Conservation (phyloP, 2,888 invertebrate species). For the Euproctis similis region DNA sequence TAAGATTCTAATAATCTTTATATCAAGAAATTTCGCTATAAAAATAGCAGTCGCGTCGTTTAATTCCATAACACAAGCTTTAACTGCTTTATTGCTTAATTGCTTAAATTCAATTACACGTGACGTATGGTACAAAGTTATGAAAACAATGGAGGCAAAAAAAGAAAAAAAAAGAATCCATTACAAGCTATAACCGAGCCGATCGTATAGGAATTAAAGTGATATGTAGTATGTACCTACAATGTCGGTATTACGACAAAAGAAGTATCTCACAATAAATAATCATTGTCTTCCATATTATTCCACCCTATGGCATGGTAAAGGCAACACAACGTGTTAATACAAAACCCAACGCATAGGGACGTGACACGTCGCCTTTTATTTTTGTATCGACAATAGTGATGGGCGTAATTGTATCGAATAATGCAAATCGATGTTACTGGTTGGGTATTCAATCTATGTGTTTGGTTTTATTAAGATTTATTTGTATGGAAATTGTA, state of each 20-base stretch:
- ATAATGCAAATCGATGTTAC: slow-evolving; percentile 23
- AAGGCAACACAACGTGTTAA: slow-evolving; percentile 57
- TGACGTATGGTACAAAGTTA: neutral
- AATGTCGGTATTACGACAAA: slow-evolving; percentile 50
- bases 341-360: slow-evolving; percentile 32
- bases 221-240: slow-evolving; percentile 41
- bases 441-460: too few species aligned
- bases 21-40: too few species aligned
- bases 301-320: slow-evolving; percentile 53
- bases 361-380: slow-evolving; percentile 33
- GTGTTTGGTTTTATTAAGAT: too few species aligned
- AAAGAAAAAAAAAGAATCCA: slow-evolving; percentile 16
- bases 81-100: too few species aligned
- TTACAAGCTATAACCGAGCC: slow-evolving; percentile 22
- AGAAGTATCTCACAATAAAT: slow-evolving; percentile 46
- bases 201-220: slow-evolving; percentile 34
- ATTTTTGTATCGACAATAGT: slow-evolving; percentile 21
- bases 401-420: slow-evolving; percentile 22
- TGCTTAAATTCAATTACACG: too few species aligned
- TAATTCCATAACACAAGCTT: too few species aligned
- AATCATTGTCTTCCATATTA: slow-evolving; percentile 55
- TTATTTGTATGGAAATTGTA: too few species aligned
- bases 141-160: neutral
- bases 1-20: too few species aligned
- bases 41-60: too few species aligned